A percentile compares a stretch with the other conserved stretches of the same genome.
phyloP scores from a whole-genome alignment of 2,797 vertebrate species.

The Argentina silus region DNA sequence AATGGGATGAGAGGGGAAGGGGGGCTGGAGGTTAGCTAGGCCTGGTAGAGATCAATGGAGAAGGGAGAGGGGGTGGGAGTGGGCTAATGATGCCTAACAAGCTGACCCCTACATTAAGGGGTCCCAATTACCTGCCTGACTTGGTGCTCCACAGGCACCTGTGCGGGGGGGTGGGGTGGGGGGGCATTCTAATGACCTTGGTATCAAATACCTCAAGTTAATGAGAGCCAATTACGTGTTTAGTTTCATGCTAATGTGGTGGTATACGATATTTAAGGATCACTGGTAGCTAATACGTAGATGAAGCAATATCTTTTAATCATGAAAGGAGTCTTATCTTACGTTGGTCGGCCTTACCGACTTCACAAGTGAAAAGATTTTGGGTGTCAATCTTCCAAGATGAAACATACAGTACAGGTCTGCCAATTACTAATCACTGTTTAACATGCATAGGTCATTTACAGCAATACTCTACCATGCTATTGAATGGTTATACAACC shows the following conservation, averaged over 20 bases:
- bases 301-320: slow-evolving; percentile 57
- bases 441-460: slow-evolving; percentile 10
- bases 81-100: slow-evolving; percentile 62
- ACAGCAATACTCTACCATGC: too few relatives aligned
- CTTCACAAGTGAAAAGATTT: slow-evolving; percentile 27
- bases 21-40: neutral
- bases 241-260: slow-evolving; percentile 56
- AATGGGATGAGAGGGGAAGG: neutral
- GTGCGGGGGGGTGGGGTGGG: slow-evolving; percentile 45
- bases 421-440: slow-evolving; percentile 40
- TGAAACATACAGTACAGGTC: slow-evolving; percentile 36
- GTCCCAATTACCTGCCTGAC: slow-evolving; percentile 71
- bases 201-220: slow-evolving; percentile 64
- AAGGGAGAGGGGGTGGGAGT: slow-evolving; percentile 25
- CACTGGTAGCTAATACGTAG: slow-evolving; percentile 33
- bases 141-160: slow-evolving; percentile 59
- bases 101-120: slow-evolving; percentile 44
- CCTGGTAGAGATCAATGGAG: slow-evolving; percentile 2
- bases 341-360: neutral
- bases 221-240: slow-evolving; percentile 62
- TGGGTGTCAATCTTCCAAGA: slow-evolving; percentile 25
- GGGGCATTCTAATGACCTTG: slow-evolving; percentile 57
- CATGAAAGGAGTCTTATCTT: slow-evolving; percentile 49
- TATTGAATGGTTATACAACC: too few relatives aligned
- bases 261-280: slow-evolving; percentile 60